phyloP scores from a whole-genome alignment of 2,888 invertebrate genomes.

The Hemithea aestivaria region DNA sequence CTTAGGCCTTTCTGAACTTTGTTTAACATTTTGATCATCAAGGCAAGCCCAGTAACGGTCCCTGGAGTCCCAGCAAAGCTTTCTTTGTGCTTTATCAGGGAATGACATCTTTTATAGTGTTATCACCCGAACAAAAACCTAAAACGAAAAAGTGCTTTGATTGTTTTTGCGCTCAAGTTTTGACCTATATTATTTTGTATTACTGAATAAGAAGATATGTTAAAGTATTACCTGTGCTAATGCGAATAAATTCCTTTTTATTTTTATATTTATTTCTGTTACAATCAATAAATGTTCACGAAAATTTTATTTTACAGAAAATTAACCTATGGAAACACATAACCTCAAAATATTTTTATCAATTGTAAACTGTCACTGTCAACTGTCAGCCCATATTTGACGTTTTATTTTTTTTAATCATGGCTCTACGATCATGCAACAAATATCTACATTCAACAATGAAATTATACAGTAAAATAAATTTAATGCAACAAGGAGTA shows the following conservation, averaged over 20 bases:
- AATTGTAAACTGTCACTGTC: background rate
- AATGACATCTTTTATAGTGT: slow-evolving; percentile 83
- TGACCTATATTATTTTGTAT: background rate
- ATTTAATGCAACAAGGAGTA: too few relatives aligned
- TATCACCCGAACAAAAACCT: slow-evolving; percentile 45
- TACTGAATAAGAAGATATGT: too few relatives aligned
- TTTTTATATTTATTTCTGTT: too few relatives aligned
- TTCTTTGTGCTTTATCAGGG: slow-evolving; percentile 87
- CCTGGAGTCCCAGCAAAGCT: slow-evolving; percentile 90
- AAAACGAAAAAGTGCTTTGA: slow-evolving; percentile 46
- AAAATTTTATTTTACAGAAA: too few relatives aligned
- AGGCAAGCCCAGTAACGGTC: slow-evolving; percentile 95
- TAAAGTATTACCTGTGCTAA: too few relatives aligned
- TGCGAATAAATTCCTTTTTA: too few relatives aligned
- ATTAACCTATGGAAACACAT: too few relatives aligned
- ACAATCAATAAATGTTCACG: too few relatives aligned
- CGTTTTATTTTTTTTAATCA: too few relatives aligned
- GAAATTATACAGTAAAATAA: too few relatives aligned
- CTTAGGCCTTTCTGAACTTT: slow-evolving; percentile 70
- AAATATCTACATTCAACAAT: too few relatives aligned
- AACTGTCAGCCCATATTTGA: background rate
- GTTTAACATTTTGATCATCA: slow-evolving; percentile 82
- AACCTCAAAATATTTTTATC: slow-evolving; percentile 1
- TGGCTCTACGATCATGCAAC: too few relatives aligned
- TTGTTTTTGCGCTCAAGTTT: background rate